Percentiles rank a stretch among this genome's conserved stretches.
Conservation (phyloP, 1,140 invertebrate species). For the Psilanteris sp. region DNA sequence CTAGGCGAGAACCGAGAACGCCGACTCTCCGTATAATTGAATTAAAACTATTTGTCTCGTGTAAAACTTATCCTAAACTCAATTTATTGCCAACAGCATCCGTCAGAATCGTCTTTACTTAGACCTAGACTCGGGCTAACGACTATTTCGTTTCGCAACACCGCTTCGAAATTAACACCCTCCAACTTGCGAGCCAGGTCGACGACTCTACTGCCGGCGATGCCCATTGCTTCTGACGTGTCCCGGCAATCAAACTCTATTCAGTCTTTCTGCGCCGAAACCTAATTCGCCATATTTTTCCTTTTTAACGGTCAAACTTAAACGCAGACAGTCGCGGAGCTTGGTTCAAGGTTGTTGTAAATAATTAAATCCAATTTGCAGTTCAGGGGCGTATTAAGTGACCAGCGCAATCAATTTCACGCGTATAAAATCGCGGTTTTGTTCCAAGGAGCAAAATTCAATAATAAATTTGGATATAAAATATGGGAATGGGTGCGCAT, state of each 20-base stretch:
- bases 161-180: slow-evolving; percentile 36
- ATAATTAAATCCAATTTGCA: too few relatives aligned
- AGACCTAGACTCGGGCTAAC: slow-evolving; percentile 20
- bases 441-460: too few relatives aligned
- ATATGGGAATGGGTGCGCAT: too few relatives aligned
- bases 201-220: not conserved
- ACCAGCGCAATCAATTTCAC: too few relatives aligned
- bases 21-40: slow-evolving; percentile 53
- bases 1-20: not conserved
- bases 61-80: slow-evolving; percentile 63
- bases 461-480: too few relatives aligned
- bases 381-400: too few relatives aligned
- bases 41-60: slow-evolving; percentile 69
- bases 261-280: slow-evolving; percentile 8
- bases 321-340: too few relatives aligned
- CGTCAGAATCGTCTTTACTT: slow-evolving; percentile 44
- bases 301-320: too few relatives aligned
- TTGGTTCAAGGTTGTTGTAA: too few relatives aligned
- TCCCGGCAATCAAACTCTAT: slow-evolving; percentile 17
- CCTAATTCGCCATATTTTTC: too few relatives aligned
- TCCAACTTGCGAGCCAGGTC: slow-evolving; percentile 18
- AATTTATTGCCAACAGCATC: slow-evolving; percentile 55
- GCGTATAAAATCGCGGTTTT: too few relatives aligned
- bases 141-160: slow-evolving; percentile 28
- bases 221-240: slow-evolving; percentile 18